Evolutionary conservation across 2,113 vertebrate genomes (phyloP).

Genomic region (Lepisosteus oculatus): DNA sequence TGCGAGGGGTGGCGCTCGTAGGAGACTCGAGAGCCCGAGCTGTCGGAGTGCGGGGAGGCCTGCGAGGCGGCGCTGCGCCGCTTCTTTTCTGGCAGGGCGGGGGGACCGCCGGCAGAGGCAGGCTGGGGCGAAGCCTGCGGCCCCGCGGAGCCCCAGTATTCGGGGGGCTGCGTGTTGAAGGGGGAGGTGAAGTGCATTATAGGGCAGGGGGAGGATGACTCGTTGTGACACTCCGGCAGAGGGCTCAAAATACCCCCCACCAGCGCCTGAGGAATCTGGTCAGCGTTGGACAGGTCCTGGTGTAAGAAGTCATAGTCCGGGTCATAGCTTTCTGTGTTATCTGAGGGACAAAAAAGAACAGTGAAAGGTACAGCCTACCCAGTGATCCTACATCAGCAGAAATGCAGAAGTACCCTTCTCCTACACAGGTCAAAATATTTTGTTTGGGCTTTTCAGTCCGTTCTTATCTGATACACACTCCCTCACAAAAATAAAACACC

Average conservation of each 20-base stretch:
- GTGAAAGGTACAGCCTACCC: slow-evolving; percentile 1
- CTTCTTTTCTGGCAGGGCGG: slow-evolving; percentile 92
- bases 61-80: slow-evolving; percentile 76
- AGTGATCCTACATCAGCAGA: no score
- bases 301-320: slow-evolving; percentile 97
- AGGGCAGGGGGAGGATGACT: slow-evolving; percentile 78
- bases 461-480: no score
- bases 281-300: slow-evolving; percentile 87
- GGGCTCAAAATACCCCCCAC: slow-evolving; percentile 78
- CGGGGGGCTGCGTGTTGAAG: slow-evolving; percentile 31
- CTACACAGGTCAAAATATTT: no score
- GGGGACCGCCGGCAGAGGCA: slow-evolving; percentile 66
- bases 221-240: slow-evolving; percentile 81
- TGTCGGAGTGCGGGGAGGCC: slow-evolving; percentile 51
- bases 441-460: no score
- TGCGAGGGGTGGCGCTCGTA: slow-evolving; percentile 89
- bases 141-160: slow-evolving; percentile 46
- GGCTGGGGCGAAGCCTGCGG: slow-evolving; percentile 48
- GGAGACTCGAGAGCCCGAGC: slow-evolving; percentile 59
- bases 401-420: no score
- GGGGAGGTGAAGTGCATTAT: slow-evolving; percentile 73
- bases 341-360: slow-evolving; percentile 48
- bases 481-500: no score
- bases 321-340: slow-evolving; percentile 85
- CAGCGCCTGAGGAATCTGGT: slow-evolving; percentile 73